Evolutionary conservation across 2,888 invertebrate species (phyloP), one percentile per base, ranked within the genome.

Genomic region (Zygogramma bicolorata): DNA sequence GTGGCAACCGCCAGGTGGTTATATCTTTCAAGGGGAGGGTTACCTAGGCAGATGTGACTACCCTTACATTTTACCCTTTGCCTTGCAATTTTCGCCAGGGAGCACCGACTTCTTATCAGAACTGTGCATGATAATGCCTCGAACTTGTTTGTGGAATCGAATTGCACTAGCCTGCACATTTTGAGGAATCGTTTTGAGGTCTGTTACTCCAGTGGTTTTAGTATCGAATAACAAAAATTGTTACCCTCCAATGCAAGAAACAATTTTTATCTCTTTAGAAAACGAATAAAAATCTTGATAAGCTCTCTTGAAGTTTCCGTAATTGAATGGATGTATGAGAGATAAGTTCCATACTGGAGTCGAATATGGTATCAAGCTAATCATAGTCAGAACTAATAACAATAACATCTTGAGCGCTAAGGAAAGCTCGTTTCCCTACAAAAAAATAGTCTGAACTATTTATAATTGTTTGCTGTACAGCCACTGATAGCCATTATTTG

Each of bases 1-100:
- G 86, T 87, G 85, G 86, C 84, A 84, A 81, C 82, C 79, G 84
- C 87, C 87, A 87, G 87, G 87, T 87, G 87, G 86, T 83, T 85
- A 84, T 86, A 86, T 86, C 86, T 86, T 86, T 86, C 83, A 85
- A 86, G 83, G 84, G 85, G 85, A 84, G 85, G 82, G 84, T 82
- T 83, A 83, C 83, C 83, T 83, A 80, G 86, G 86, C 86, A 86
- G 86, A 86, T 86, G 86, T 85, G 82, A 80, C 29, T 46, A 77
- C 79, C 81, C 79, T 80, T 80, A 78, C 78, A 75, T 59, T 75
- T 75, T 77, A 84, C 84, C 84, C 84, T 84, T 85, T 83, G 79
- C 80, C 83, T 85, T 82, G 75, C 80, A 68, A 81, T 76, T 81
- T 80, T 80, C 73, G 78, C 79, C 77, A 75, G 70, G 46, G 63